Evolutionary conservation across 2,797 vertebrate genomes (phyloP).

Genomic region (Cottoperca gobio): DNA sequence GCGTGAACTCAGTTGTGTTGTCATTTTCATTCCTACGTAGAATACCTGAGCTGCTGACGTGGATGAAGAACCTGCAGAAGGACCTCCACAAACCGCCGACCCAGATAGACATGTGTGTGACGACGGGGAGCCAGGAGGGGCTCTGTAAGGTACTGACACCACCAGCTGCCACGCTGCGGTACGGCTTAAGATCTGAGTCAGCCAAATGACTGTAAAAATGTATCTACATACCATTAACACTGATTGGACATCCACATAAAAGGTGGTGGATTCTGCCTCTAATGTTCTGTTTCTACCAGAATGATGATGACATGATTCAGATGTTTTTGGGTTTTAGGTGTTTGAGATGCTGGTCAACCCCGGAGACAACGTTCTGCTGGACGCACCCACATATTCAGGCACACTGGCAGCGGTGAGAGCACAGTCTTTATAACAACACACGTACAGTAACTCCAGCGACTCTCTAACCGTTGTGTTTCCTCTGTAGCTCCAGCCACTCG

Average conservation of each 20-base stretch:
- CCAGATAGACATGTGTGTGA: conserved; percentile 94
- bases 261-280: too few relatives aligned
- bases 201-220: too few relatives aligned
- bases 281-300: neutral
- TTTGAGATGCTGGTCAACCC: conserved; percentile 96
- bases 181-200: too few relatives aligned
- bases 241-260: too few relatives aligned
- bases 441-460: neutral
- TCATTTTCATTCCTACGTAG: conserved; percentile 64
- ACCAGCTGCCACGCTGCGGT: neutral
- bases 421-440: neutral
- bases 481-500: conserved; percentile 86
- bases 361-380: conserved; percentile 92
- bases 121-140: conserved; percentile 94
- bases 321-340: conserved; percentile 77
- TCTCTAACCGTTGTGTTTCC: rapidly evolving
- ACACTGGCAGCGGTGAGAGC: conserved; percentile 89
- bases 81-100: conserved; percentile 91
- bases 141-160: conserved; percentile 89
- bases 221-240: too few relatives aligned
- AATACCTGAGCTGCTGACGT: conserved; percentile 92
- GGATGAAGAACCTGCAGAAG: conserved; percentile 92
- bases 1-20: neutral
- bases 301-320: neutral
- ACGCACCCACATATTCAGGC: conserved; percentile 91